Evolutionary conservation across 2,888 invertebrate genomes (phyloP).

Genomic region (Baronia brevicornis): DNA sequence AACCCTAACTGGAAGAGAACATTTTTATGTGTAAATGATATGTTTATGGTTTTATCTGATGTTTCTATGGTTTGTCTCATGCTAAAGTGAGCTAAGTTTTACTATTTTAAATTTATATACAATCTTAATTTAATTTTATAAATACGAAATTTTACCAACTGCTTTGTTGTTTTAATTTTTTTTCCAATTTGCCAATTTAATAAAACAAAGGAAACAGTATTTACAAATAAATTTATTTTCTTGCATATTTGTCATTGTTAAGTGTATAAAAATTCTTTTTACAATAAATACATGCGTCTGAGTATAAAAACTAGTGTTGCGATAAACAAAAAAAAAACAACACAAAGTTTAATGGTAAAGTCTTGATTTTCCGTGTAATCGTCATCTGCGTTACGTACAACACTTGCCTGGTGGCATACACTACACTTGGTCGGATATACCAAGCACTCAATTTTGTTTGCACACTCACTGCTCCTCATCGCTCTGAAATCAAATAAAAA

Average conservation of each 20-base stretch:
- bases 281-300: constrained; percentile 68
- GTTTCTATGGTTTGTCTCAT: no score
- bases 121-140: constrained; percentile 16
- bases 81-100: no score
- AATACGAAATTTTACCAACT: constrained; percentile 48
- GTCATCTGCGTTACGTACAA: constrained; percentile 38
- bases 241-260: constrained; percentile 50
- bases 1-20: no score
- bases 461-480: constrained; percentile 47
- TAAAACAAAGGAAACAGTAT: constrained; percentile 23
- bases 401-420: constrained; percentile 44
- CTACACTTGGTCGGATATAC: constrained; percentile 38
- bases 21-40: no score
- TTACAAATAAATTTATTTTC: constrained; percentile 72
- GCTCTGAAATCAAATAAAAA: constrained; percentile 37
- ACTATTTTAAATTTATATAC: constrained; percentile 9
- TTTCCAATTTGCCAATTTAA: background rate
- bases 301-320: constrained; percentile 69
- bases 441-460: constrained; percentile 53
- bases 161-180: constrained; percentile 23
- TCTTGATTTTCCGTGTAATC: constrained; percentile 56
- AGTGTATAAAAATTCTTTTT: constrained; percentile 66
- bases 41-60: no score
- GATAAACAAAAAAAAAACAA: constrained; percentile 56
- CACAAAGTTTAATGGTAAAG: constrained; percentile 50